Evolutionary conservation across 2,113 vertebrate species (phyloP).

Genomic region (Crotalus tigris): DNA sequence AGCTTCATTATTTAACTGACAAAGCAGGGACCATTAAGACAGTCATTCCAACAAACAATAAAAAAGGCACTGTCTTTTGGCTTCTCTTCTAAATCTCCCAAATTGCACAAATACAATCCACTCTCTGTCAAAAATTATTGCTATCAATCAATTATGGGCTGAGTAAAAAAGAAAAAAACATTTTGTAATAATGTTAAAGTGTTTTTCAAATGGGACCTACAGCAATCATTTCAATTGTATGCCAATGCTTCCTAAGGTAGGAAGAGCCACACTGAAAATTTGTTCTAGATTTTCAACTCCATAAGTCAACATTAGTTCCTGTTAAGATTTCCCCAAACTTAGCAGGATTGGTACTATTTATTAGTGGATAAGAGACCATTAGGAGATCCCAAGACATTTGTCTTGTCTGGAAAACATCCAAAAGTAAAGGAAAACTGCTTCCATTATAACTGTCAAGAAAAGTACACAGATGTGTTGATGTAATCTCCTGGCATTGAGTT

Average conservation of each 20-base stretch:
- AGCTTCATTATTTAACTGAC: slow-evolving; percentile 24
- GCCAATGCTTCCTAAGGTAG: neutral
- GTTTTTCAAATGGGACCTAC: neutral
- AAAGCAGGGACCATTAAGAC: slow-evolving; percentile 16
- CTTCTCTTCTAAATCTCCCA: slow-evolving; percentile 10
- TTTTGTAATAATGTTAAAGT: slow-evolving; percentile 19
- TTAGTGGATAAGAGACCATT: neutral
- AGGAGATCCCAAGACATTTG: neutral
- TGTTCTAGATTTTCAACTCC: neutral
- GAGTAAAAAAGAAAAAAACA: slow-evolving; percentile 11
- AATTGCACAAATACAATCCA: slow-evolving; percentile 4
- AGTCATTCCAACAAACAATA: neutral
- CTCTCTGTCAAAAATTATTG: slow-evolving; percentile 31
- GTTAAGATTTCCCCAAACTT: neutral
- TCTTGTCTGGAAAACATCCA: neutral
- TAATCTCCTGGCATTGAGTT: neutral
- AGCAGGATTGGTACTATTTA: neutral
- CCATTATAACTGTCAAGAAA: neutral
- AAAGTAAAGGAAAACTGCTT: neutral
- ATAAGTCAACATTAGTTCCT: neutral
- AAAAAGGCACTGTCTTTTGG: slow-evolving; percentile 19
- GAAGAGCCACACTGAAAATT: neutral
- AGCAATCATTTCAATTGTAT: neutral
- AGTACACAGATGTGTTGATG: neutral
- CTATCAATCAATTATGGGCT: slow-evolving; percentile 22